phyloP scores from a whole-genome alignment of 2,113 vertebrate species.

The Oncorhynchus keta region DNA sequence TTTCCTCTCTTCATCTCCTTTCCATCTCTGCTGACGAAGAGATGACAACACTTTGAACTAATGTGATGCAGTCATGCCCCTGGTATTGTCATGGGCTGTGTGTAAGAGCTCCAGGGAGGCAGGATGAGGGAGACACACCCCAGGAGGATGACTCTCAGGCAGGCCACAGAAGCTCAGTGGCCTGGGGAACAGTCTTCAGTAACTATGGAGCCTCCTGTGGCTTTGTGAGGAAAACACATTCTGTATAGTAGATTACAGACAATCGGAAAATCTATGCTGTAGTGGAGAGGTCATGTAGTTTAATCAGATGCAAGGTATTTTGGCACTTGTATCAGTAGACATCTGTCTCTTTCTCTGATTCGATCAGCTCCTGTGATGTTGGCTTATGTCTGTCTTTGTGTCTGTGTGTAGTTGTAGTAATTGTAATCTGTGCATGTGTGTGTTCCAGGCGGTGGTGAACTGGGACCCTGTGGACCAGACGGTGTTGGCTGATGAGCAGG shows the following conservation, averaged over 20 bases:
- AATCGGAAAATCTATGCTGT: neutral
- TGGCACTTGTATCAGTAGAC: neutral
- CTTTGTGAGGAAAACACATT: constrained; percentile 14
- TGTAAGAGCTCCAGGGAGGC: neutral
- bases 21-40: too few relatives aligned
- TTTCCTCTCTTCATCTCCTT: too few relatives aligned
- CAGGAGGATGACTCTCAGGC: too few relatives aligned
- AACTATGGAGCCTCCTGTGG: constrained; percentile 23
- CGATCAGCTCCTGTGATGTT: neutral
- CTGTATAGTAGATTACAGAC: constrained; percentile 1
- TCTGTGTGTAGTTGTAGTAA: constrained; percentile 5
- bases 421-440: constrained; percentile 13
- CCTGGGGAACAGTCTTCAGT: constrained; percentile 6
- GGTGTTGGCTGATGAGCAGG: constrained; percentile 95
- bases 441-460: constrained; percentile 88
- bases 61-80: neutral
- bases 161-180: neutral
- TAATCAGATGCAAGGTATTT: neutral
- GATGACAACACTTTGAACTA: too few relatives aligned
- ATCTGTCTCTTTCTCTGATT: neutral
- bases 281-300: neutral
- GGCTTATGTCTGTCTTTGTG: constrained; percentile 3
- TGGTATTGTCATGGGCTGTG: neutral
- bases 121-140: too few relatives aligned
- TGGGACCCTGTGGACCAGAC: constrained; percentile 97